phyloP scores from a whole-genome alignment of 1,140 invertebrate species.

The Dendroctonus ponderosae region DNA sequence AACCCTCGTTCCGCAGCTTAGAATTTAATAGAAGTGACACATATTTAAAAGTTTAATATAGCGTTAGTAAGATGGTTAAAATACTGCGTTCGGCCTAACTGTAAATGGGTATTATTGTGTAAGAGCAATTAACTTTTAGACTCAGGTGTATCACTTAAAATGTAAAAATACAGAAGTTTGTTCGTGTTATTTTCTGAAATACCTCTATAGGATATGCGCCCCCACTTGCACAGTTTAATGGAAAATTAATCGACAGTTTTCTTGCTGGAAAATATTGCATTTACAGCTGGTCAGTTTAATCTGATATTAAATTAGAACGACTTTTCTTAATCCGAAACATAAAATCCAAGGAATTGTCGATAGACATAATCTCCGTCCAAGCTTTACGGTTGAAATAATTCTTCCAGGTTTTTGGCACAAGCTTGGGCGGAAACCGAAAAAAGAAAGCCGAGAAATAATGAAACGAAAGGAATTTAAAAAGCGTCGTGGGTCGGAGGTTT shows the following conservation, averaged over 20 bases:
- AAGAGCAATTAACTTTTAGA: too few species aligned
- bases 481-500: constrained; percentile 6
- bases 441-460: constrained; percentile 8
- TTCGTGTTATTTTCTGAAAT: too few species aligned
- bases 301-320: too few species aligned
- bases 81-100: neutral
- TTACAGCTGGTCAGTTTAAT: too few species aligned
- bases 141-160: too few species aligned
- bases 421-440: constrained; percentile 1
- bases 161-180: too few species aligned
- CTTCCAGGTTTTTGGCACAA: constrained; percentile 13
- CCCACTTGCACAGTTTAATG: too few species aligned
- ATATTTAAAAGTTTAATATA: constrained; percentile 15
- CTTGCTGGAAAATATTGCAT: too few species aligned
- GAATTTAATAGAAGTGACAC: neutral
- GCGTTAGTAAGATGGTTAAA: neutral
- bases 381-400: constrained; percentile 23
- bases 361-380: constrained; percentile 19
- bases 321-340: constrained; percentile 8
- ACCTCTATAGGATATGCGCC: too few species aligned
- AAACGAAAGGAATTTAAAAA: constrained; percentile 19
- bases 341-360: constrained; percentile 11
- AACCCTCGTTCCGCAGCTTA: constrained; percentile 13
- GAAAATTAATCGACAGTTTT: too few species aligned
- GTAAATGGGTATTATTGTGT: too few species aligned